Evolutionary conservation across 1,140 invertebrate genomes (phyloP).

Genomic region (Drosophila trapezifrons): DNA sequence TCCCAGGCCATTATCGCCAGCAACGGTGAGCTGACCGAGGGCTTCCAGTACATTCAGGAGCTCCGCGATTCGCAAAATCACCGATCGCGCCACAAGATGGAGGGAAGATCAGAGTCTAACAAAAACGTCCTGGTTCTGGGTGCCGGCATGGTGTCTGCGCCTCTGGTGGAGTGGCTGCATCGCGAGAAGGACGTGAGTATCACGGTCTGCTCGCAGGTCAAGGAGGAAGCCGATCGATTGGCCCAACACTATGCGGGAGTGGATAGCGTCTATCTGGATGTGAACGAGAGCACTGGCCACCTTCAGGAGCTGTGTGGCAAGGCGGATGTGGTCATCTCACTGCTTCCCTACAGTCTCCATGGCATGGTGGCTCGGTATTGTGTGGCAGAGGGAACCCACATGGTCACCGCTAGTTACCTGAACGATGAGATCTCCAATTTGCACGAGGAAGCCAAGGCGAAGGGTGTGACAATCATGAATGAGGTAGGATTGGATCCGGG

Average conservation of each 20-base stretch:
- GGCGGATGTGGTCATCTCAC: conserved; percentile 93
- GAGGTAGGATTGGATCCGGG: conserved; percentile 99
- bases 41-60: conserved; percentile 97
- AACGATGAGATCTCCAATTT: conserved; percentile 92
- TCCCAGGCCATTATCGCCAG: conserved; percentile 96
- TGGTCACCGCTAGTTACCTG: conserved; percentile 98
- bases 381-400: conserved; percentile 92
- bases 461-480: conserved; percentile 95
- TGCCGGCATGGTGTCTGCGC: conserved; percentile 96
- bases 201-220: conserved; percentile 93
- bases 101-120: conserved; percentile 84
- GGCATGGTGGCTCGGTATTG: conserved; percentile 93
- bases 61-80: conserved; percentile 87
- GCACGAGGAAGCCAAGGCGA: conserved; percentile 91
- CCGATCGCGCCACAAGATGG: conserved; percentile 86
- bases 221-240: conserved; percentile 94
- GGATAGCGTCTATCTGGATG: conserved; percentile 92
- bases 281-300: conserved; percentile 89
- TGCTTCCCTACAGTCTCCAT: conserved; percentile 97
- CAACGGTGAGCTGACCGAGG: conserved; percentile 95
- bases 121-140: conserved; percentile 94
- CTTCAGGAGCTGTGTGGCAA: conserved; percentile 89
- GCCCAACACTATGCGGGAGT: conserved; percentile 91
- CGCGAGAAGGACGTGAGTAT: conserved; percentile 92
- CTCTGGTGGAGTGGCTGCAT: conserved; percentile 96